Base-by-base conservation (phyloP, 2,113 vertebrate species). In the Sardina pilchardus region DNA sequence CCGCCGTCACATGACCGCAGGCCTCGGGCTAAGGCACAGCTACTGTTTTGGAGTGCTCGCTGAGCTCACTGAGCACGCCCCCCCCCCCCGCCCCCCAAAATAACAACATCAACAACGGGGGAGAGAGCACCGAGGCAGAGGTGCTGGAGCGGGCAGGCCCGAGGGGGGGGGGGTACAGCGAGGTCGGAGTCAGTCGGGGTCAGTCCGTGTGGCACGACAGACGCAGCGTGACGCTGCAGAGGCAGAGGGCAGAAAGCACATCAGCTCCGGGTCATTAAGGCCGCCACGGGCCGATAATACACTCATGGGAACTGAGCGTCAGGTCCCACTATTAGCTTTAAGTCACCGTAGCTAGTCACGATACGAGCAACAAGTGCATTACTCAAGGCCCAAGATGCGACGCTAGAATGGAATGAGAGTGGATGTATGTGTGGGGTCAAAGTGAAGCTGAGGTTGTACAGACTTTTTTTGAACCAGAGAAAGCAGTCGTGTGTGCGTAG, bases 1-100 rank as follows among this genome's bases (percentile, higher is more conserved):
- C 48, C 12, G 24, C 44, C 9, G 75, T 89, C 84, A 87, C 71
- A 81, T 89, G 86, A 89, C 82, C 43, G 8, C 12, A 50, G 34
- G 59, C 36, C 50, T 7, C 1, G 34, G 6, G 36, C 36, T 44
- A 44, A 14, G 36, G 36, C 71, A 83, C 9, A 39, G 80, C 67
- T 59, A 17, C 8, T 45, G 17, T 43, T 24, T 56, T 30, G 63
- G 21, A 30, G 44, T 81, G 42, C 56, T 56, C 3, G 3, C 6
- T 81, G 2, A 8, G 24, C 39, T 24, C 16, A 12, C n/a, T n/a
- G n/a, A n/a, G n/a, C n/a, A n/a, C n/a, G n/a, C n/a, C n/a, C n/a
- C n/a, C n/a, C n/a, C n/a, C n/a, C n/a, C n/a, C n/a, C n/a, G n/a
- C n/a, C n/a, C 44, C 26, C 9, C 17, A 67, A 67, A 39, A 48